Evolutionary conservation across 2,113 vertebrate species (phyloP), one percentile per base, ranked within the genome.

Genomic region (Lagopus leucura): DNA sequence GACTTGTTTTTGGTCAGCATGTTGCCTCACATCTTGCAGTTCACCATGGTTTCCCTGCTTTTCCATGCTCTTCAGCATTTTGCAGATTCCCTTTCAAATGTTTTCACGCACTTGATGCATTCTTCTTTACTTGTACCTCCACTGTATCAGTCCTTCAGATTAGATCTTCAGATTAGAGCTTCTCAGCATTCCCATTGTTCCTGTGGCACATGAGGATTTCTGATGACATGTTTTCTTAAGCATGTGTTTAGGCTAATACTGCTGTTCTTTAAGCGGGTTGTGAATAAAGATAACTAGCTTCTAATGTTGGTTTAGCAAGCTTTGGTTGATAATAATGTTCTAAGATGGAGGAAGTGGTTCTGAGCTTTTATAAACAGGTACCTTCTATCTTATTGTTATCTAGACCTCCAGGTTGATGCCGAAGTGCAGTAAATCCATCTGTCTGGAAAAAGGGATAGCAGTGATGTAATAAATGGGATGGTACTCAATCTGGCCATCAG

Each of bases 11-110:
- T 92, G 65, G 2, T 50, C 27, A 71, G 42, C 30, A 16, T 67
- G 6, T 24, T 78, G 21, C 43, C 32, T 25, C 47, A 11, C 13
- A 40, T 27, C 38, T 27, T 28, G 5, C 9, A 4, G 3, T 61
- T 93, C 43, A 14, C 58, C 7, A 2, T 4, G 5, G 12, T 63
- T 8, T 24, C 3, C 12, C 48, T 73, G 38, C 15, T 88, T 32
- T 58, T 89, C 24, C n/a, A 7, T 27, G 28, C 20, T 78, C 4
- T 43, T 69, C 58, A 67, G 27, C 32, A 67, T 30, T 58, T 38
- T 72, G 1, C 18, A 47, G 1, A 0, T 69, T 52, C 82, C 22
- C 5, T 72, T 36, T 76, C 6, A 1, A 1, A 10, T 9, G 10
- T 70, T 69, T 80, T 43, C 25, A 30, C 50, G 28, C 8, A 76